phyloP scores from a whole-genome alignment of 2,113 vertebrate genomes.

The Alethe diademata region DNA sequence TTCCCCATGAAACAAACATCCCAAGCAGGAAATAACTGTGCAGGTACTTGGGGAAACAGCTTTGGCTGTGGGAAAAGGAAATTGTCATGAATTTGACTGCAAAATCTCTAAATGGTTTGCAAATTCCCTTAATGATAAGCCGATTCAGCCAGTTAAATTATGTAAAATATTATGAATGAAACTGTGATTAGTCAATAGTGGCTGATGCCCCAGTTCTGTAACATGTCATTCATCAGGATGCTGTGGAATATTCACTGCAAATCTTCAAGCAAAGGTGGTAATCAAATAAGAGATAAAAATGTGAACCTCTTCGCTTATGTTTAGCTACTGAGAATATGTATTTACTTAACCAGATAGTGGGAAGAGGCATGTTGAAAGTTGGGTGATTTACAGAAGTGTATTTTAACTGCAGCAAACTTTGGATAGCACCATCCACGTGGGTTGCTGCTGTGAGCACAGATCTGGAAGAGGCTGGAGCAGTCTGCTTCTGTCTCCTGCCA shows the following conservation, averaged over 20 bases:
- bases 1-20: background rate
- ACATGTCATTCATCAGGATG: background rate
- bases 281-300: background rate
- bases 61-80: background rate
- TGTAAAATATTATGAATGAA: background rate
- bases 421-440: background rate
- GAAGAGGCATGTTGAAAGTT: background rate
- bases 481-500: background rate
- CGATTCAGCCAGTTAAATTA: background rate
- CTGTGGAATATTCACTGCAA: background rate
- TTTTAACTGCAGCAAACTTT: background rate
- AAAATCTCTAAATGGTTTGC: background rate
- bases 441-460: background rate
- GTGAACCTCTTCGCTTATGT: background rate
- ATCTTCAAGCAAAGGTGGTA: background rate
- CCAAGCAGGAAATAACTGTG: background rate
- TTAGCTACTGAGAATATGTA: background rate
- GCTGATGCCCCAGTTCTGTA: background rate
- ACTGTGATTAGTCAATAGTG: background rate
- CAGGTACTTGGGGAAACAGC: background rate
- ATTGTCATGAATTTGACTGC: background rate
- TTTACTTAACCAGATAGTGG: background rate
- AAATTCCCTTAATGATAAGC: background rate
- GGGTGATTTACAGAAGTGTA: background rate
- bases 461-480: background rate